Percentiles rank a stretch among this genome's conserved stretches.
Conservation (phyloP, 2,113 vertebrate species). For the Nesoenas mayeri region DNA sequence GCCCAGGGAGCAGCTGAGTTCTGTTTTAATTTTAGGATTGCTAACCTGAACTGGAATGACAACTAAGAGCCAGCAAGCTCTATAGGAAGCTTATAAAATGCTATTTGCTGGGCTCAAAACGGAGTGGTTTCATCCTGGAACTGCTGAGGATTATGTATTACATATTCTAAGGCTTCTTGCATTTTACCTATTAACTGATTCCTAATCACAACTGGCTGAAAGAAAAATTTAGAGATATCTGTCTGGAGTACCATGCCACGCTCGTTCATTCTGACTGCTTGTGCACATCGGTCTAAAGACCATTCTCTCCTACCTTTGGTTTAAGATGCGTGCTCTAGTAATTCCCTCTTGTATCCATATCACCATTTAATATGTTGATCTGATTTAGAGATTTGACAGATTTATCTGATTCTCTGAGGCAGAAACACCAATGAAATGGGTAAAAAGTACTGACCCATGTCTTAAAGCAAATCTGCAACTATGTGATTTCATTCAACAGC, state of each 20-base stretch:
- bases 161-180: neutral
- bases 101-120: neutral
- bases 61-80: neutral
- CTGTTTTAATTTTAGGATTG: neutral
- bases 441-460: neutral
- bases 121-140: neutral
- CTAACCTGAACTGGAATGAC: neutral
- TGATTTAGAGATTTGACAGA: constrained; percentile 21
- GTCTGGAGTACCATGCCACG: neutral
- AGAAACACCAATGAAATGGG: neutral
- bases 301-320: neutral
- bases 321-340: neutral
- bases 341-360: neutral
- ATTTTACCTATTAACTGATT: neutral
- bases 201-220: neutral
- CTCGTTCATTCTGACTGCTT: neutral
- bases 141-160: neutral
- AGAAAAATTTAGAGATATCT: neutral
- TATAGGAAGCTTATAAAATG: neutral
- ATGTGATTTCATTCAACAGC: neutral
- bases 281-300: neutral
- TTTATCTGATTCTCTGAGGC: neutral
- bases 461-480: neutral
- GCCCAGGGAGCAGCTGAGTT: neutral
- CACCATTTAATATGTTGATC: neutral